phyloP scores from a whole-genome alignment of 2,113 vertebrate genomes.

The Apodemus speciosus region DNA sequence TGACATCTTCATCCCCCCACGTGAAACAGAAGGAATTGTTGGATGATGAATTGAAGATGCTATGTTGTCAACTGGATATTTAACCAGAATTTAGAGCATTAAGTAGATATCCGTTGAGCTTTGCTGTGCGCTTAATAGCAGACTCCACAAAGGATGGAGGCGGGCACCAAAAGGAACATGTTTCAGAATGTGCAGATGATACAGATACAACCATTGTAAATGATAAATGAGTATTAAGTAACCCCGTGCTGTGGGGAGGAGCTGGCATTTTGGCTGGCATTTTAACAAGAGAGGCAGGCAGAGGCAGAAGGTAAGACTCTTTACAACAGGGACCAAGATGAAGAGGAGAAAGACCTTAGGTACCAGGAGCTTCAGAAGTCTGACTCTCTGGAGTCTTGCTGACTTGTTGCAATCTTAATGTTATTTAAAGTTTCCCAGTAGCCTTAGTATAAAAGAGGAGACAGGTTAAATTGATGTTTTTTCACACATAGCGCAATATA shows the following conservation, averaged over 20 bases:
- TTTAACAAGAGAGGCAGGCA: slow-evolving; percentile 45
- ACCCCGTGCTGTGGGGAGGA: slow-evolving; percentile 4
- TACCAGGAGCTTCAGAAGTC: not conserved
- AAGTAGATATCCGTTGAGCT: not conserved
- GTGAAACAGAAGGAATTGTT: not conserved
- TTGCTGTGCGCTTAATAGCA: slow-evolving; percentile 34
- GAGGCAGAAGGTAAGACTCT: not conserved
- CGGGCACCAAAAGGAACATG: not conserved
- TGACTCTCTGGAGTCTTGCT: not conserved
- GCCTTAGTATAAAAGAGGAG: not conserved
- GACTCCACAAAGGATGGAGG: not conserved
- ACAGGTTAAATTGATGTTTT: not conserved
- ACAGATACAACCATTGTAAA: slow-evolving; percentile 23
- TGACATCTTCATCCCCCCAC: not conserved
- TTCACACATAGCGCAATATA: not conserved
- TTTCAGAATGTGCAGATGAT: slow-evolving; percentile 26
- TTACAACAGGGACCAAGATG: not conserved
- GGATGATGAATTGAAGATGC: slow-evolving; percentile 29
- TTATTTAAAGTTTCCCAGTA: not conserved
- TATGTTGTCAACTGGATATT: slow-evolving; percentile 18
- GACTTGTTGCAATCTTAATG: not conserved
- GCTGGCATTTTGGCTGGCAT: slow-evolving; percentile 42
- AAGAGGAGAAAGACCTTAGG: not conserved
- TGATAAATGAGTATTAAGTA: slow-evolving; percentile 43
- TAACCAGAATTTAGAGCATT: slow-evolving; percentile 48